A percentile compares a stretch with the other conserved stretches of the same genome.
phyloP scores from a whole-genome alignment of 2,113 vertebrate species.

The Tonatia bakeri region DNA sequence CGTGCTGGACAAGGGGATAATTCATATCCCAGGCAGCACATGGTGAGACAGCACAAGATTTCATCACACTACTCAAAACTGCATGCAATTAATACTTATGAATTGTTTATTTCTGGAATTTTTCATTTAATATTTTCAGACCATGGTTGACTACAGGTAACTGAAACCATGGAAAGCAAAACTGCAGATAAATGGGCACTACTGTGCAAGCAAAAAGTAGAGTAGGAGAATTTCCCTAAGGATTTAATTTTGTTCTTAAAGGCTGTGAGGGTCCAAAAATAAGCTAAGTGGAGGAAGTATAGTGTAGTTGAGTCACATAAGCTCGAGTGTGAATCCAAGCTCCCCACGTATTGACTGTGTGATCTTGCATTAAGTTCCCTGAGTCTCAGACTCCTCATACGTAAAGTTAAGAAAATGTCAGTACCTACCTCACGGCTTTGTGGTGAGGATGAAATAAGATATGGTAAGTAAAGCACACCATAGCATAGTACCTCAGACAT shows the following conservation, averaged over 20 bases:
- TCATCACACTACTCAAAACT: background rate
- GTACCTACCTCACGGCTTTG: background rate
- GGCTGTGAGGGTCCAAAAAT: background rate
- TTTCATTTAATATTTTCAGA: background rate
- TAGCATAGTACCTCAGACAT: background rate
- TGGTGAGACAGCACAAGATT: background rate
- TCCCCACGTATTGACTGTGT: background rate
- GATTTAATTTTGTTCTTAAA: slow-evolving; percentile 1
- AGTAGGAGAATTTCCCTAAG: background rate
- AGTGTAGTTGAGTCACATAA: background rate
- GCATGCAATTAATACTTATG: background rate
- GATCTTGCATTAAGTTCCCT: background rate
- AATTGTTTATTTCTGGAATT: background rate
- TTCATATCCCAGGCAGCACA: background rate
- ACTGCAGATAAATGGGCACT: background rate
- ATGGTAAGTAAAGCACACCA: background rate
- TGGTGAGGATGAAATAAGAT: background rate
- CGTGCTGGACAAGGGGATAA: too few relatives aligned
- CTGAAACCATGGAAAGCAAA: background rate
- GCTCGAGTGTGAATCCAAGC: background rate
- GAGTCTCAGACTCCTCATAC: background rate
- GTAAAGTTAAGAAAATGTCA: slow-evolving; percentile 35
- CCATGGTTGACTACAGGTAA: background rate
- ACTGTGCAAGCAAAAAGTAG: background rate
- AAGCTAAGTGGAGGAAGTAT: background rate